These are phyloP conservation scores for Ctenodactylus gundi DNA, from an alignment of 2,113 vertebrate genomes.

Conservation along the genomic window DNA sequence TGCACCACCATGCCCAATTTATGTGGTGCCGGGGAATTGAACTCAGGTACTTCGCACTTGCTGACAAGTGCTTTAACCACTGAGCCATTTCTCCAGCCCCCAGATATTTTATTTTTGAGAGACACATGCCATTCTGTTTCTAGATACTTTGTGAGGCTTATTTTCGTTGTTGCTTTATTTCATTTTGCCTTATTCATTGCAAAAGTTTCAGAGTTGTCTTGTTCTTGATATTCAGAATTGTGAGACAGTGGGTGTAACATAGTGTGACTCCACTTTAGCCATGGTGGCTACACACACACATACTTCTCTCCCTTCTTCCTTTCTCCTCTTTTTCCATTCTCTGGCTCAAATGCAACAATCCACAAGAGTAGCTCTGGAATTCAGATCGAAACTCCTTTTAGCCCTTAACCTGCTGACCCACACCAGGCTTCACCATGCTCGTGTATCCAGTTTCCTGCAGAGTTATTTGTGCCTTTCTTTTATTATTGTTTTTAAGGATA, in stretches of 20 bases:
- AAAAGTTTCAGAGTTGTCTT: background rate
- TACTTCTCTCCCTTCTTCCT: fast-evolving
- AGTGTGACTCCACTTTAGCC: background rate
- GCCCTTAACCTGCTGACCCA: no score
- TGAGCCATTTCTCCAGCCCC: no score
- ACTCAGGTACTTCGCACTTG: no score
- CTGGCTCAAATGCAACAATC: background rate
- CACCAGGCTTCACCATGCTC: no score
- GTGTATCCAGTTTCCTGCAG: background rate
- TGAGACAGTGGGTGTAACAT: fast-evolving
- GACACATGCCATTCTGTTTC: background rate
- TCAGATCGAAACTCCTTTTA: background rate
- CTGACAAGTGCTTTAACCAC: no score
- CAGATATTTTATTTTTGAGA: no score
- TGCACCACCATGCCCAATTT: no score
- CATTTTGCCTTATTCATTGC: background rate
- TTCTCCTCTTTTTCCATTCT: background rate
- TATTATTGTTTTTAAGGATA: background rate
- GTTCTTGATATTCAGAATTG: background rate
- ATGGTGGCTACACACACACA: no score
- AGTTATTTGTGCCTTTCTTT: background rate
- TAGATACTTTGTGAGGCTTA: background rate
- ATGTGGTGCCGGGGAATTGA: no score
- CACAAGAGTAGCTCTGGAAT: background rate
- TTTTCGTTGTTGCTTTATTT: background rate